Evolutionary conservation across 2,113 vertebrate species (phyloP), one percentile per base, ranked within the genome.

Genomic region (Mirounga angustirostris): DNA sequence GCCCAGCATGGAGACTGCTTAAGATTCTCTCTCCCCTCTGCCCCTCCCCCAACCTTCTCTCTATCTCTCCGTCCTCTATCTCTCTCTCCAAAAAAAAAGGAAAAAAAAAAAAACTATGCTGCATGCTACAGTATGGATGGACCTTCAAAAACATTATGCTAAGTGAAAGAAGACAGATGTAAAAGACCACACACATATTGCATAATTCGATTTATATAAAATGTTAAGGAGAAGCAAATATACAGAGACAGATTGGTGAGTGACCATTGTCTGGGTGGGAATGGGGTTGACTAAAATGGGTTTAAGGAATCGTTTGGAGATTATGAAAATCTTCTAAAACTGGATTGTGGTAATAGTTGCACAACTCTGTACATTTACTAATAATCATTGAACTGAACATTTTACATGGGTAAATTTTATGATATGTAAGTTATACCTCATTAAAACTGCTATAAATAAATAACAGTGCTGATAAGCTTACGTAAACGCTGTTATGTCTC

Each of bases 391-490:
- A 92, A 90, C 30, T 54, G 43, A 82, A 33, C 91, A 73, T 26
- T 96, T 95, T 58, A 69, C 2, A 36, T 58, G 12, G 36, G 2
- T 56, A 4, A 86, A 86, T 90, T 89, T 88, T 90, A 78, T 73
- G 58, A 89, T 50, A 18, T 56, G 26, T 61, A 79, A 63, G 15
- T 36, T 88, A 81, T 7, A 82, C 4, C 2, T 93, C 76, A 93
- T 74, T 93, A 91, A 95, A 95, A 59, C 10, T 56, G 19, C 26
- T 69, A 76, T 36, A 89, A 84, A 78, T 61, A 86, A 65, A 52
- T 80, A 56, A 74, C 33, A 36, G 8, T 78, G 54, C 33, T 50
- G n/a, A 87, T 40, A 90, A 92, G 13, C 22, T 80, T 78, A 0
- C 7, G 22, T 28, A 87, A 78, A 61, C 9, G 19, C 4, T 90